phyloP scores from a whole-genome alignment of 2,888 invertebrate species.

The Notodonta dromedarius region DNA sequence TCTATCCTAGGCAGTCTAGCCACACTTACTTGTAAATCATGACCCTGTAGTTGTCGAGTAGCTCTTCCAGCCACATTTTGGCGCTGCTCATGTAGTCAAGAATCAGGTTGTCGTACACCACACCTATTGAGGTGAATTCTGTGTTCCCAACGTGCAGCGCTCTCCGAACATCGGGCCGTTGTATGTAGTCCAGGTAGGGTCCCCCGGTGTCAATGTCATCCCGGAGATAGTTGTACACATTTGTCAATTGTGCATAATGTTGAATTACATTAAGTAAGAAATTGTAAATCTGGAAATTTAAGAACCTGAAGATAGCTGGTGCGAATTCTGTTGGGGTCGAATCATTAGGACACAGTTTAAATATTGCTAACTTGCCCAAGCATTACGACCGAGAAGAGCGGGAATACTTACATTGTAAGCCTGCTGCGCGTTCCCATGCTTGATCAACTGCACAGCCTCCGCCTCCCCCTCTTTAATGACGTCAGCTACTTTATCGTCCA shows the following conservation, averaged over 20 bases:
- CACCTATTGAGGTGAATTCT: constrained; percentile 77
- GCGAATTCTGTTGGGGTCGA: too few relatives aligned
- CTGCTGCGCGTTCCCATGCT: constrained; percentile 73
- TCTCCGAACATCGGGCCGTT: constrained; percentile 68
- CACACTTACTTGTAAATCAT: constrained; percentile 85
- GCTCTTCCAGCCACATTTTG: constrained; percentile 81
- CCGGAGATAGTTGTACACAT: constrained; percentile 78
- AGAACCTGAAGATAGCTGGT: background rate
- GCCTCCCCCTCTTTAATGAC: constrained; percentile 73
- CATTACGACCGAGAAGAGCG: too few relatives aligned
- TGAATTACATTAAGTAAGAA: constrained; percentile 71
- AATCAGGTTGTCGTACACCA: constrained; percentile 77
- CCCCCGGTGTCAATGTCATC: constrained; percentile 70
- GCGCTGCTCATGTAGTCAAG: constrained; percentile 84
- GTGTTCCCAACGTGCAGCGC: constrained; percentile 82
- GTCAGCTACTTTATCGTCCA: constrained; percentile 79
- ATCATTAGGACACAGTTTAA: too few relatives aligned
- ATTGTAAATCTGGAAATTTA: constrained; percentile 73
- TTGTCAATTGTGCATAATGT: constrained; percentile 54
- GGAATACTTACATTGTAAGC: constrained; percentile 71
- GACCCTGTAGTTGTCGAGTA: constrained; percentile 82
- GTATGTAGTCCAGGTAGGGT: constrained; percentile 71
- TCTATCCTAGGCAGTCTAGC: too few relatives aligned
- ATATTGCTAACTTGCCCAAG: too few relatives aligned
- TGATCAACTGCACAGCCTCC: constrained; percentile 71